Conservation (phyloP, 2,888 invertebrate genomes). For the Oxytorus armatus region DNA sequence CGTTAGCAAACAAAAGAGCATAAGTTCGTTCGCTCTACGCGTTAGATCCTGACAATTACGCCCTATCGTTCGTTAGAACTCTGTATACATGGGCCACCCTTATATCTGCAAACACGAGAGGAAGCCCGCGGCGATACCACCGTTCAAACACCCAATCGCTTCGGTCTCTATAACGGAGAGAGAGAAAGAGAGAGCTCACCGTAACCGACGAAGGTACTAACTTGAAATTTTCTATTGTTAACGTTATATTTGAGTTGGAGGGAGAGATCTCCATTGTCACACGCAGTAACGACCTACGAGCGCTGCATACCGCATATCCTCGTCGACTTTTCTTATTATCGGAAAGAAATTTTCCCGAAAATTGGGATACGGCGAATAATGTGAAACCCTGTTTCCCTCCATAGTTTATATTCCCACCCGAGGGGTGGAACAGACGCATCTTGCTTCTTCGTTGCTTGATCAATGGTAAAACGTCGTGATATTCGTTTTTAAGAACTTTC, state of each 20-base stretch:
- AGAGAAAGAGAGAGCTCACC: conserved; percentile 27
- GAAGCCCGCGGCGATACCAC: conserved; percentile 78
- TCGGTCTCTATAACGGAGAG: conserved; percentile 72
- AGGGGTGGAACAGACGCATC: background rate
- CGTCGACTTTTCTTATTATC: conserved; percentile 34
- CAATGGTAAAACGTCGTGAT: background rate
- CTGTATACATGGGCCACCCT: conserved; percentile 69
- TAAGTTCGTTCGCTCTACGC: background rate
- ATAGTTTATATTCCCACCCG: conserved; percentile 16
- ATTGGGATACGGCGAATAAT: background rate
- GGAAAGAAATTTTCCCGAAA: conserved; percentile 26
- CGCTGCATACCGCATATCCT: background rate
- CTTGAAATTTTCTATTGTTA: conserved; percentile 64
- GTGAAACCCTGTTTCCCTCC: background rate
- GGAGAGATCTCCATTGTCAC: conserved; percentile 57
- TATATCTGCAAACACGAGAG: conserved; percentile 79
- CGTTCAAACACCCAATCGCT: conserved; percentile 82
- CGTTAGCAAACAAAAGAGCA: background rate
- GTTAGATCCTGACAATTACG: background rate
- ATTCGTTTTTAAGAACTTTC: too few relatives aligned
- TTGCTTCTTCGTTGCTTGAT: background rate
- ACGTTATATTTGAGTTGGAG: conserved; percentile 62
- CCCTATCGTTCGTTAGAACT: background rate
- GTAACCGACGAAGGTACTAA: conserved; percentile 8
- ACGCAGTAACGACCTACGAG: background rate